Base-by-base conservation (phyloP, 2,113 vertebrate genomes). In the Microcebus murinus region DNA sequence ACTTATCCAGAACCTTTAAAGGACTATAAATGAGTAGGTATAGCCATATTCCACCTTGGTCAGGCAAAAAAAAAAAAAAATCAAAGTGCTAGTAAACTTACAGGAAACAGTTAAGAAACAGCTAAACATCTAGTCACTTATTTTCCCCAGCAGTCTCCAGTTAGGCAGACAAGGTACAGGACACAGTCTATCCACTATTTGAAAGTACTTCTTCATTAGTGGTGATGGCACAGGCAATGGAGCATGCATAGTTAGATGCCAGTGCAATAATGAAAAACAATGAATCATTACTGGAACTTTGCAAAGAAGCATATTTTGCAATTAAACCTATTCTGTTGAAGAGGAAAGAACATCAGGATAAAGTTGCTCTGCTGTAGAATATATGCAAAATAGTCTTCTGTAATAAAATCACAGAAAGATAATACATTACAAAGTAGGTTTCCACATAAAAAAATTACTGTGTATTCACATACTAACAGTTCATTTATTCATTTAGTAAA, bases 401-500 rank as follows among this genome's bases (percentile, higher is more conserved):
- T 79, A 80, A 94, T 83, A 93, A 92, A 84, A 81, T 61, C 61
- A 93, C 85, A 86, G 59, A 93, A 94, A 90, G 52, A 76, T 50
- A 91, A 92, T 74, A 67, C 17, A 79, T 73, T 86, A 59, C 59
- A 61, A 91, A 86, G 50, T 94, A 85, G 5, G 15, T 76, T 80
- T 92, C 73, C 39, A 63, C n/a, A 57, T 68, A 89, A 91, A 25
- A 82, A 91, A 87, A 87, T 74, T 91, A 86, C 15, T 73, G 15
- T 63, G 15, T 63, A 76, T 57, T 91, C 61, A 91, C 23, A 87
- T 87, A 48, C 42, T 94, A 96, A 83, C 48, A 94, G 73, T 13
- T 95, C 73, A 94, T 91, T 92, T 94, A 87, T 67, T 93, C 94
- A 94, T 67, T 42, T 91, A 95, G 86, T 81, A 95, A 91, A 80